A percentile compares a stretch with the other conserved stretches of the same genome.
phyloP scores from a whole-genome alignment of 2,113 vertebrate species.

The Rhinolophus sinicus region DNA sequence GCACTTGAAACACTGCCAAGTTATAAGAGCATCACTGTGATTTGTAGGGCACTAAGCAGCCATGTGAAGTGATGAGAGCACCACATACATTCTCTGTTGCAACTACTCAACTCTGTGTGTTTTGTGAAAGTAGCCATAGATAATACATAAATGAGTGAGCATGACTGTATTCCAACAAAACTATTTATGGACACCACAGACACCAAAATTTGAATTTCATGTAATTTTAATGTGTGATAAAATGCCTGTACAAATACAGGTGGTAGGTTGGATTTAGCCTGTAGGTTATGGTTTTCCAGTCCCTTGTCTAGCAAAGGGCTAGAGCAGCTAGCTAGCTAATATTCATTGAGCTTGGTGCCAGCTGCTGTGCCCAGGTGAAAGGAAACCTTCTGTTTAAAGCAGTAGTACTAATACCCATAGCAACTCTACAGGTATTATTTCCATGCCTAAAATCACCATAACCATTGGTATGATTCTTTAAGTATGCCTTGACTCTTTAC shows the following conservation, averaged over 20 bases:
- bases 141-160: conserved; percentile 1
- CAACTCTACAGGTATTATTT: conserved; percentile 12
- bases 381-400: conserved; percentile 44
- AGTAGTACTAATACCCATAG: not conserved
- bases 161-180: conserved; percentile 2
- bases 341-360: conserved; percentile 15
- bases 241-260: conserved; percentile 7
- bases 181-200: conserved; percentile 9
- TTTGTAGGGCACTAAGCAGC: conserved; percentile 9
- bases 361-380: not conserved
- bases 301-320: not conserved
- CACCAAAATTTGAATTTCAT: conserved; percentile 41
- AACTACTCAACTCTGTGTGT: not conserved
- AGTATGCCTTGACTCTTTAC: not conserved
- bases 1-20: conserved; percentile 23
- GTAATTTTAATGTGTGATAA: conserved; percentile 24
- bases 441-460: not conserved
- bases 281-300: not conserved
- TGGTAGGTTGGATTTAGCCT: not conserved
- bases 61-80: not conserved
- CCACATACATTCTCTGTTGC: not conserved
- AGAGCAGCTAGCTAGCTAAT: not conserved
- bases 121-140: conserved; percentile 41
- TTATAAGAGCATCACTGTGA: conserved; percentile 30
- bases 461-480: not conserved